These are phyloP conservation scores for Leucophora obtusa DNA, from an alignment of 2,888 invertebrate species.

Conservation along the genomic window DNA sequence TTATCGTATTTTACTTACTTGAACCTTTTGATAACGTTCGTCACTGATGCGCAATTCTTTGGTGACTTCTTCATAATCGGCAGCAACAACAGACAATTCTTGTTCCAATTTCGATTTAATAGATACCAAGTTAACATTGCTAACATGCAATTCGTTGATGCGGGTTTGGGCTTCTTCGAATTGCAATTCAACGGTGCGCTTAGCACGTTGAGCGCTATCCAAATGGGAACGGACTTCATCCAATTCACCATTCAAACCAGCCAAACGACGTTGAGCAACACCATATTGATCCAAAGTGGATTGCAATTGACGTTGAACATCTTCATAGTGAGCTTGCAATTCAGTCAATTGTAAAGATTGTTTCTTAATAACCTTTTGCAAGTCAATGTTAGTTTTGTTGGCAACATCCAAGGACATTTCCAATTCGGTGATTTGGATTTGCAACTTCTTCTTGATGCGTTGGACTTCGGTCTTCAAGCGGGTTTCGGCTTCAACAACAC, in stretches of 20 bases:
- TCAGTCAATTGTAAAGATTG: constrained; percentile 94
- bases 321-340: constrained; percentile 97
- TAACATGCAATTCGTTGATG: constrained; percentile 95
- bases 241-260: constrained; percentile 94
- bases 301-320: constrained; percentile 96
- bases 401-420: constrained; percentile 98
- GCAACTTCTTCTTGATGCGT: constrained; percentile 99
- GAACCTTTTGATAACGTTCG: constrained; percentile 95
- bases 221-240: constrained; percentile 96
- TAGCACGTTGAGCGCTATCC: constrained; percentile 94
- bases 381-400: constrained; percentile 98
- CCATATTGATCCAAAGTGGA: constrained; percentile 96
- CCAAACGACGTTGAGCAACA: constrained; percentile 93
- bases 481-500: constrained; percentile 97
- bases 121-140: constrained; percentile 96
- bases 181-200: constrained; percentile 92
- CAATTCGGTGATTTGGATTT: constrained; percentile 97
- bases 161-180: constrained; percentile 94
- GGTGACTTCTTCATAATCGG: constrained; percentile 98
- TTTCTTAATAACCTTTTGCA: constrained; percentile 98
- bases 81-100: constrained; percentile 92
- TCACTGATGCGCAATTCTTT: constrained; percentile 95
- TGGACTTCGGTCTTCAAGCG: constrained; percentile 96
- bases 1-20: constrained; percentile 78
- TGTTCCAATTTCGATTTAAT: constrained; percentile 97